These are phyloP conservation scores for Mechanitis messenoides DNA, from an alignment of 2,888 invertebrate species.

Conservation along the genomic window DNA sequence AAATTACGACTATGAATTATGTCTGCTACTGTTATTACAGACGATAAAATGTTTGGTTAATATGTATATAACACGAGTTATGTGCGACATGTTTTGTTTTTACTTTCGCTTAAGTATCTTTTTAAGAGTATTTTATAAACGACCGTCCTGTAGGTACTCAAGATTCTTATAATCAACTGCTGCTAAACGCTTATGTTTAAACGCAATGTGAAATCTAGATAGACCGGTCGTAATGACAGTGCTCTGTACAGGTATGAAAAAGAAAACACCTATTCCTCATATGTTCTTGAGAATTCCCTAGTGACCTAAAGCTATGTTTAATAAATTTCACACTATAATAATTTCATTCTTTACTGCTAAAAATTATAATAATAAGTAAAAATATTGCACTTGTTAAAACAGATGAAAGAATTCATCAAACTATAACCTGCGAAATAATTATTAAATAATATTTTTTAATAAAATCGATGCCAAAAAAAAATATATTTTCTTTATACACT, in stretches of 20 bases:
- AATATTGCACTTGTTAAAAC: not conserved
- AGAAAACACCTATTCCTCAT: slow-evolving; percentile 23
- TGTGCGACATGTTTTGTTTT: not conserved
- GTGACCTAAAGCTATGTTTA: slow-evolving; percentile 5
- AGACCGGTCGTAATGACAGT: slow-evolving; percentile 42
- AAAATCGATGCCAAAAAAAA: not conserved
- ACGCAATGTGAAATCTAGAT: slow-evolving; percentile 52
- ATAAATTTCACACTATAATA: not conserved
- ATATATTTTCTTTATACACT: not conserved
- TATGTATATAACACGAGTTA: slow-evolving; percentile 9
- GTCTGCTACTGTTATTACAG: slow-evolving; percentile 18
- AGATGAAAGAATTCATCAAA: not conserved
- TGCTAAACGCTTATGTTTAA: slow-evolving; percentile 25
- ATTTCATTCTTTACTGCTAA: no score
- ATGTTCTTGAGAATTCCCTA: slow-evolving; percentile 19
- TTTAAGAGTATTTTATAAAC: not conserved
- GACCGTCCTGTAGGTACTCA: slow-evolving; percentile 2
- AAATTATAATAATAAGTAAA: no score
- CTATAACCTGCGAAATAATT: no score
- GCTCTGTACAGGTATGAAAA: slow-evolving; percentile 31
- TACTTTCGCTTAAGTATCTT: not conserved
- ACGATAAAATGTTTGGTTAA: slow-evolving; percentile 19
- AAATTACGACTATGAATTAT: slow-evolving; percentile 34
- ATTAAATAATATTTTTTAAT: no score
- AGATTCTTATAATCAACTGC: slow-evolving; percentile 23